Base-by-base conservation (phyloP, 2,113 vertebrate species). In the Pterocles burchelli region DNA sequence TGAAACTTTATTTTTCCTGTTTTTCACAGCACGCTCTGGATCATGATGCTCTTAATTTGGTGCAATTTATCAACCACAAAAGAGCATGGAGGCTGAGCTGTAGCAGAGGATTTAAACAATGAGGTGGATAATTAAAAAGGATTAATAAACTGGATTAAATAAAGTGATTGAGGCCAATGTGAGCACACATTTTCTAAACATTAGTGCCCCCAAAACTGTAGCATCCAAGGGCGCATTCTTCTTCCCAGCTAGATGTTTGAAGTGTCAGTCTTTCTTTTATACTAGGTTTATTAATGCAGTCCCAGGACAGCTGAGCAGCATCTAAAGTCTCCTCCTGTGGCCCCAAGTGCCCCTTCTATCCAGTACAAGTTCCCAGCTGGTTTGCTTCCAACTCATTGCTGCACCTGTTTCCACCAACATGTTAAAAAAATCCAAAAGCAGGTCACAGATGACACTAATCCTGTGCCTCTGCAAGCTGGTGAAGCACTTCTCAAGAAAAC, bases 101-200 rank as follows among this genome's bases (percentile, higher is more conserved):
- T 72, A 93, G 70, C 57, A 88, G 62, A 92, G 73, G 85, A 90
- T 95, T 97, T 94, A 93, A 95, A 97, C 88, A 96, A 95, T 85
- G 82, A 95, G 18, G 82, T 89, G 36, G 82, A 96, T 95, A 95
- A 97, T 97, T 96, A 93, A 96, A 97, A 97, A 88, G 62, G 88
- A 95, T 97, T 97, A 94, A 96, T 93, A 90, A 97, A 14, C 62
- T 95, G 82, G 72, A 93, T 94, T 93, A 94, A 95, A 96, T 90
- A 91, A 96, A 89, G 63, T 80, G 90, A 95, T 91, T 93, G 65
- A 89, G 51, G 79, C 62, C 95, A 97, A 95, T 93, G 46, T 46
- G 70, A 92, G 80, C 72, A 88, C 68, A 71, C 70, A 49, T 90
- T 92, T 94, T 79, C 71, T 66, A 75, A 91, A 89, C 79, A 73